Evolutionary conservation across 2,113 vertebrate species (phyloP).

Genomic region (Nymphicus hollandicus): DNA sequence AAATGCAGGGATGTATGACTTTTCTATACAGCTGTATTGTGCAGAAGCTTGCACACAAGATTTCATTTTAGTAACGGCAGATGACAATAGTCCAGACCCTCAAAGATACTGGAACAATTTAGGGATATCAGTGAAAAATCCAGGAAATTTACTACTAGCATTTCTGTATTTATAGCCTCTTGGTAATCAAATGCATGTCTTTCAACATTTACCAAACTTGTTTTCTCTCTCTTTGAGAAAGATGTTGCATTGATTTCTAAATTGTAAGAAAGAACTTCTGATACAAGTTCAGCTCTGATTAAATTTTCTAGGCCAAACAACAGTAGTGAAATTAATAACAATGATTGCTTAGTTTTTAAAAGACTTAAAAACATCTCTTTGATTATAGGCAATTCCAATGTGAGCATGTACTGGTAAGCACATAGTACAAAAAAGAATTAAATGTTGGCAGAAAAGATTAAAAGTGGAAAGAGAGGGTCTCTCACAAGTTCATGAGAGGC

Average conservation of each 20-base stretch:
- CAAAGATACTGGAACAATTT: background rate
- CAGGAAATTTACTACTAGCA: background rate
- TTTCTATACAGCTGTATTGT: background rate
- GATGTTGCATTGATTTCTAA: background rate
- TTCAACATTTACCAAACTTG: background rate
- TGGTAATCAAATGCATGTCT: background rate
- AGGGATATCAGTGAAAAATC: background rate
- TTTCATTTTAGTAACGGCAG: background rate
- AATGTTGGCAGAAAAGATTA: background rate
- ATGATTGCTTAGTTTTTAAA: background rate
- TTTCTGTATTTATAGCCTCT: background rate
- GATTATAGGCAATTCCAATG: background rate
- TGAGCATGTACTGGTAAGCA: background rate
- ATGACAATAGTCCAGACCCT: background rate
- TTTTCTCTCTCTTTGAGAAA: background rate
- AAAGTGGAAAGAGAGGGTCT: background rate
- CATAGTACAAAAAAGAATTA: background rate
- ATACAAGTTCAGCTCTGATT: background rate
- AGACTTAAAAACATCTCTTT: background rate
- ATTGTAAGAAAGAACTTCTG: background rate
- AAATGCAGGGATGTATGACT: background rate
- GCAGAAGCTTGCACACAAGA: background rate
- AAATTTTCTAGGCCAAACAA: background rate
- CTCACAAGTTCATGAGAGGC: background rate
- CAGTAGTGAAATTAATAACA: background rate